phyloP scores from a whole-genome alignment of 2,113 vertebrate genomes.

The Nyctibius bracteatus region DNA sequence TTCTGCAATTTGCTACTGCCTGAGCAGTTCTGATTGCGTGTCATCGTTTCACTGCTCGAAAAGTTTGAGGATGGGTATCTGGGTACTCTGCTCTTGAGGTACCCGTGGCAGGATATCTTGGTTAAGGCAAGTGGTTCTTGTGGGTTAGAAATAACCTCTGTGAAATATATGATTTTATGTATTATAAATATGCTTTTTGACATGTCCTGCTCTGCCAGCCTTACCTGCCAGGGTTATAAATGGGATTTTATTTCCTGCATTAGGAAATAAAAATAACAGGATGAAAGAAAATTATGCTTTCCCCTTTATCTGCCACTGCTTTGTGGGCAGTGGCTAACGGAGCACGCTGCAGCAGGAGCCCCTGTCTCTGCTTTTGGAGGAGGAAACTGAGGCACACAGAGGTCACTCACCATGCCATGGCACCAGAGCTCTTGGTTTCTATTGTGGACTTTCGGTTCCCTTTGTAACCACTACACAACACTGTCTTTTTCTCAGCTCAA shows the following conservation, averaged over 20 bases:
- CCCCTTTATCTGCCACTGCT: not conserved
- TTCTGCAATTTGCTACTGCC: not conserved
- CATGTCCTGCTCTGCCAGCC: not conserved
- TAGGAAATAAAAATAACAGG: not conserved
- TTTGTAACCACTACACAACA: not conserved
- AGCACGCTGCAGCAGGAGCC: not conserved
- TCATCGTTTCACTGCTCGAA: not conserved
- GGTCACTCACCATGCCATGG: not conserved
- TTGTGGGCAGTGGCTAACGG: not conserved
- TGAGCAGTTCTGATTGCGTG: not conserved
- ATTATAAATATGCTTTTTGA: not conserved
- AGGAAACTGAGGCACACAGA: not conserved
- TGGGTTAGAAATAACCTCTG: constrained; percentile 1
- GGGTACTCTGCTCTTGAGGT: not conserved
- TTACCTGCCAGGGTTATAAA: not conserved
- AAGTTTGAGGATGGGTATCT: not conserved
- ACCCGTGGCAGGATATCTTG: constrained; percentile 6
- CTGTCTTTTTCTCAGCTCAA: accelerated
- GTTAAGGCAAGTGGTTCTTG: constrained; percentile 37
- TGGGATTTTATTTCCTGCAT: not conserved
- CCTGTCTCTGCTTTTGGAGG: not conserved
- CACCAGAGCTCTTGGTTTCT: not conserved
- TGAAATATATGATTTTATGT: not conserved
- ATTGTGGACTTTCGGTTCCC: not conserved
- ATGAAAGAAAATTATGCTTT: not conserved